phyloP scores from a whole-genome alignment of 2,113 vertebrate species.

The Hirundichthys speculiger region DNA sequence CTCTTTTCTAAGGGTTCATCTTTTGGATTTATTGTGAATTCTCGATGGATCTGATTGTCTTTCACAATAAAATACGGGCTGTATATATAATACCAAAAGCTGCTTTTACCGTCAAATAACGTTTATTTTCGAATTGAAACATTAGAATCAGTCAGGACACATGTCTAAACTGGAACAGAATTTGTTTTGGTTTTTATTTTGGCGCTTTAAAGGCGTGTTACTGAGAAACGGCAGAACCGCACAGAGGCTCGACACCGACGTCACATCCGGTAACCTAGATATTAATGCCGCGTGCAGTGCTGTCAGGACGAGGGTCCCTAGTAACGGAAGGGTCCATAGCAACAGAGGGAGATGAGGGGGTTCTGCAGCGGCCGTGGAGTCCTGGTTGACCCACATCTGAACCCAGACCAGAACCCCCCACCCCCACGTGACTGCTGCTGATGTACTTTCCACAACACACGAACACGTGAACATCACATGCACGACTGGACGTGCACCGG shows the following conservation, averaged over 20 bases:
- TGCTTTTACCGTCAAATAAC: too few species aligned
- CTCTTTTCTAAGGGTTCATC: too few species aligned
- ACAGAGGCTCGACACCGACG: conserved; percentile 30
- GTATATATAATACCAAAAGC: too few species aligned
- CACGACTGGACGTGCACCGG: too few species aligned
- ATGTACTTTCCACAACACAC: too few species aligned
- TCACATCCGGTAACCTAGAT: conserved; percentile 73
- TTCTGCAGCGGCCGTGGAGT: conserved; percentile 27
- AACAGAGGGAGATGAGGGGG: conserved; percentile 18
- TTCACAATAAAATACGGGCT: conserved; percentile 51
- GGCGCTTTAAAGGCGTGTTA: background rate
- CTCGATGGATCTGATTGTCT: too few species aligned
- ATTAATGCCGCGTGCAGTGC: conserved; percentile 12
- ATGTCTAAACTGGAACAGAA: too few species aligned
- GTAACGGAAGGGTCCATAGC: conserved; percentile 43
- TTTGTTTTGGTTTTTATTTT: background rate
- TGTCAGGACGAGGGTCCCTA: conserved; percentile 27
- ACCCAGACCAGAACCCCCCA: background rate
- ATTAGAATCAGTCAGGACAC: too few species aligned
- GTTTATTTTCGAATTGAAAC: too few species aligned
- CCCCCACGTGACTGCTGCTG: background rate
- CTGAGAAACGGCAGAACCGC: conserved; percentile 2
- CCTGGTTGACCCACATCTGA: conserved; percentile 44
- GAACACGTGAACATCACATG: too few species aligned
- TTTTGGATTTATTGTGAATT: too few species aligned